Conservation (phyloP, 1,140 invertebrate species). For the Lethrus apterus region DNA sequence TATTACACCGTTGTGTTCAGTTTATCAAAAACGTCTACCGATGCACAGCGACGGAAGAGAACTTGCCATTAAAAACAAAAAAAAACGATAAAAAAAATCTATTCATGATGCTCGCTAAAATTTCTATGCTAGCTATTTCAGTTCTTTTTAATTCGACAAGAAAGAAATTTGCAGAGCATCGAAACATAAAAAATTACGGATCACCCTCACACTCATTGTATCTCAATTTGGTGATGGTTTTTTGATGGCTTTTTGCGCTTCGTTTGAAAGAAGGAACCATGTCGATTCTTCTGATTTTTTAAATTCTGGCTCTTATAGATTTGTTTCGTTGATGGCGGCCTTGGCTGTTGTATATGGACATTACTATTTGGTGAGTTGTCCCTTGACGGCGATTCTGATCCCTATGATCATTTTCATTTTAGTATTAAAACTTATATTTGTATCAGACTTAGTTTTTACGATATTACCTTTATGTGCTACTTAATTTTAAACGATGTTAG, state of each 20-base stretch:
- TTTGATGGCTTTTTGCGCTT: slow-evolving; percentile 10
- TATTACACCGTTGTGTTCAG: too few species aligned
- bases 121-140: too few species aligned
- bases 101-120: too few species aligned
- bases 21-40: slow-evolving; percentile 18
- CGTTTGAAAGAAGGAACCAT: background rate
- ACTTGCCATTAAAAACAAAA: too few species aligned
- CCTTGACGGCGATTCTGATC: slow-evolving; percentile 33
- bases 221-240: slow-evolving; percentile 1
- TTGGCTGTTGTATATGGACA: slow-evolving; percentile 9
- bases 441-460: slow-evolving; percentile 1
- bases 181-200: too few species aligned
- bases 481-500: slow-evolving; percentile 5
- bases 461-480: background rate
- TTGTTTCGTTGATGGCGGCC: slow-evolving; percentile 4
- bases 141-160: too few species aligned
- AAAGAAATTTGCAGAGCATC: too few species aligned
- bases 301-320: background rate
- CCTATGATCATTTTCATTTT: slow-evolving; percentile 21
- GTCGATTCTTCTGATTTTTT: slow-evolving; percentile 7
- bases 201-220: too few species aligned
- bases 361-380: slow-evolving; percentile 35
- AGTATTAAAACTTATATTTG: slow-evolving; percentile 14
- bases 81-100: too few species aligned
- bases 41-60: slow-evolving; percentile 8